These are phyloP conservation scores for Antennarius striatus DNA, from an alignment of 2,113 vertebrate species.

Conservation along the genomic window DNA sequence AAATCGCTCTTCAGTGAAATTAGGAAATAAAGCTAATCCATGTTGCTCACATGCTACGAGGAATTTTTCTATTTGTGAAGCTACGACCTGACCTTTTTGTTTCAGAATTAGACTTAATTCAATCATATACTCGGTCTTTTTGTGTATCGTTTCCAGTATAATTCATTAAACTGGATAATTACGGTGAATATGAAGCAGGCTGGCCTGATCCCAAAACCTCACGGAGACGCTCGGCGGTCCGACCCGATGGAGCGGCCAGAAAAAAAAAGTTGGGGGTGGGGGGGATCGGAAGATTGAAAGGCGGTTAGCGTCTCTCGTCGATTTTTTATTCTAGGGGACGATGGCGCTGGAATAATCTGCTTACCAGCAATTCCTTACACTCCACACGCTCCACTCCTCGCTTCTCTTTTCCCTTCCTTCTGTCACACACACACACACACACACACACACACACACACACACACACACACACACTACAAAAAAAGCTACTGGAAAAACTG, in stretches of 20 bases:
- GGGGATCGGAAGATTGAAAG: conserved; percentile 4
- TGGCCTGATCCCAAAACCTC: conserved; percentile 40
- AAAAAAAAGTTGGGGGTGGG: conserved; percentile 3
- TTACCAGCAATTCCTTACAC: conserved; percentile 61
- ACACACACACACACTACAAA: conserved; percentile 16
- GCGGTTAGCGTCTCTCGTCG: background rate
- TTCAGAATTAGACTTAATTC: conserved; percentile 61
- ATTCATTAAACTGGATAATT: conserved; percentile 77
- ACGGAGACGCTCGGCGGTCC: conserved; percentile 27
- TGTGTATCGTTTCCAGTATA: conserved; percentile 49
- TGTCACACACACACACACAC: conserved; percentile 29
- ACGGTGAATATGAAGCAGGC: conserved; percentile 55
- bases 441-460: conserved; percentile 31
- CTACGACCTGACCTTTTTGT: conserved; percentile 63
- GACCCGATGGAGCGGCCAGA: conserved; percentile 11
- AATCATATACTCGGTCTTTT: conserved; percentile 51
- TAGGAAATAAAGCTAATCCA: conserved; percentile 72
- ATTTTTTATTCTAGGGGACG: conserved; percentile 3
- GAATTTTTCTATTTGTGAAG: conserved; percentile 65
- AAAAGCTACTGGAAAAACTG: conserved; percentile 35
- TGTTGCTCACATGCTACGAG: conserved; percentile 54
- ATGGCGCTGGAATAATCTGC: conserved; percentile 53
- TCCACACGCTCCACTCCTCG: conserved; percentile 20
- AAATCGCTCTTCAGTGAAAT: conserved; percentile 79
- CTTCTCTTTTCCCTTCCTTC: conserved; percentile 3